Evolutionary conservation across 2,797 vertebrate genomes (phyloP).

Genomic region (Helarctos malayanus): DNA sequence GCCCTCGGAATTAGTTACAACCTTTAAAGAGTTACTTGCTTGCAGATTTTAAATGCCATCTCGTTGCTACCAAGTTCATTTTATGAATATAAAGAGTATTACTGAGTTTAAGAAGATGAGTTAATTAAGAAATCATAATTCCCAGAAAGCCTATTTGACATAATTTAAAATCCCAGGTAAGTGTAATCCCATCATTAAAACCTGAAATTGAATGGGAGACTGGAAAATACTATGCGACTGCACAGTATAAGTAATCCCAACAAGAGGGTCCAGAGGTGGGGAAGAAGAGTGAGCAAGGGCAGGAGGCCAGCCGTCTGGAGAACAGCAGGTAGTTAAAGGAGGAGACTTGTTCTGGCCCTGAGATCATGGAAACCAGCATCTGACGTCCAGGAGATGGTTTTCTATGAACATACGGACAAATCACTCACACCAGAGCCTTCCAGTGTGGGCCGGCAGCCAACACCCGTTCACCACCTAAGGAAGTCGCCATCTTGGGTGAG

Average conservation of each 20-base stretch:
- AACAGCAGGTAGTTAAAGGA: rapidly evolving
- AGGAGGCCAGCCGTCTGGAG: rapidly evolving
- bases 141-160: slow-evolving; percentile 78
- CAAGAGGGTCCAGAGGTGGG: too few species aligned
- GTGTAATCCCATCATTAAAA: slow-evolving; percentile 68
- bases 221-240: background rate
- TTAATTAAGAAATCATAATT: slow-evolving; percentile 79
- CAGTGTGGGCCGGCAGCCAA: rapidly evolving
- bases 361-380: rapidly evolving
- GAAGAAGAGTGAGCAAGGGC: background rate
- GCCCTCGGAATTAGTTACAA: background rate
- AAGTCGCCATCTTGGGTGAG: rapidly evolving
- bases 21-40: background rate
- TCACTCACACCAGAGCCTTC: rapidly evolving
- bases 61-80: background rate
- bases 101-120: slow-evolving; percentile 54
- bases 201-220: background rate
- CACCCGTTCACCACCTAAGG: rapidly evolving
- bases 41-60: background rate
- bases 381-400: background rate
- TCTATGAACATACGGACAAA: rapidly evolving
- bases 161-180: slow-evolving; percentile 75
- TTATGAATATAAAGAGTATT: slow-evolving; percentile 62
- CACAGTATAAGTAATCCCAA: rapidly evolving
- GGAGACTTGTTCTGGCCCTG: rapidly evolving